Evolutionary conservation across 2,113 vertebrate species (phyloP).

Genomic region (Phodopus roborovskii): DNA sequence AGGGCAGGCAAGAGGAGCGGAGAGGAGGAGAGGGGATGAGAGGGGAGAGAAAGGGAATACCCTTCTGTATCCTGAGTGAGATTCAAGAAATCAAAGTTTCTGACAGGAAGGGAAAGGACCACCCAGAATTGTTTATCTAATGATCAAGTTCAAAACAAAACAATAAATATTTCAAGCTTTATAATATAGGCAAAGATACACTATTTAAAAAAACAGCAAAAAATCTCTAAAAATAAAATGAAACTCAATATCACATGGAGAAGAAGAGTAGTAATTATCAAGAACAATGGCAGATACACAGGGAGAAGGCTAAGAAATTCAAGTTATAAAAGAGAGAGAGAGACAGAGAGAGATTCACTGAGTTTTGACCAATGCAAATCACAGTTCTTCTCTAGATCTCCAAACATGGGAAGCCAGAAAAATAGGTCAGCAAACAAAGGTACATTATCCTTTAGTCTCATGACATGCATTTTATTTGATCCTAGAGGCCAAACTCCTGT

Average conservation of each 20-base stretch:
- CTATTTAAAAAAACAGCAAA: neutral
- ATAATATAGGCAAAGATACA: neutral
- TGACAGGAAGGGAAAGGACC: neutral
- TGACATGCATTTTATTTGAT: neutral
- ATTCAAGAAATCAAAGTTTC: neutral
- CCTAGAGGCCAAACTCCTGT: too few relatives aligned
- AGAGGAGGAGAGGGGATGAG: neutral
- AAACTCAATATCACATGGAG: neutral
- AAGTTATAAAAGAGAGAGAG: neutral
- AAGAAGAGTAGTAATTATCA: neutral
- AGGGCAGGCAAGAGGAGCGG: neutral
- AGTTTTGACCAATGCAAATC: neutral
- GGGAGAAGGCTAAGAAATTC: neutral
- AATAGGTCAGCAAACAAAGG: neutral
- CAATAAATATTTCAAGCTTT: neutral
- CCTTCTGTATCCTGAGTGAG: neutral
- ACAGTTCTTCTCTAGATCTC: neutral
- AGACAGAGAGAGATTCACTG: neutral
- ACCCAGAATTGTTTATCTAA: neutral
- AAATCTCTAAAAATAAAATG: neutral
- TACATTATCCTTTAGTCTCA: neutral
- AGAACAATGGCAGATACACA: neutral
- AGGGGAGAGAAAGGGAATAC: neutral
- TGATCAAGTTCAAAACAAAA: neutral
- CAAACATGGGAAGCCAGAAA: neutral